Evolutionary conservation across 2,113 vertebrate species (phyloP).

Genomic region (Prunella fulvescens): DNA sequence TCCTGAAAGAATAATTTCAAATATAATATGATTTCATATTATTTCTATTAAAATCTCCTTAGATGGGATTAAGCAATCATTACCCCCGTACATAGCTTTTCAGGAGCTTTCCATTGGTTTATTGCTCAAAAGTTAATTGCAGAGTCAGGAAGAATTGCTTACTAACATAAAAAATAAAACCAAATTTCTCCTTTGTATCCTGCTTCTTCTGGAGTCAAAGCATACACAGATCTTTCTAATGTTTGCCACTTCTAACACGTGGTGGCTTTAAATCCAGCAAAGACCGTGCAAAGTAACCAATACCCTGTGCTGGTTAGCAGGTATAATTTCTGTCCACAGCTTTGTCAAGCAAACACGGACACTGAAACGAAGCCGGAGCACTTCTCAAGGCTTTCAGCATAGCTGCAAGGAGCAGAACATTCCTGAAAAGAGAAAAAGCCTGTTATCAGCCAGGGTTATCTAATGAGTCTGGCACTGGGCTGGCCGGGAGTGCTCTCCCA

Average conservation of each 20-base stretch:
- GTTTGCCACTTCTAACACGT: neutral
- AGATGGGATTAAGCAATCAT: neutral
- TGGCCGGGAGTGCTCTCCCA: neutral
- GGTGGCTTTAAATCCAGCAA: neutral
- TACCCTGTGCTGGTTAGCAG: neutral
- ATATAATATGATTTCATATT: neutral
- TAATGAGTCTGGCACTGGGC: neutral
- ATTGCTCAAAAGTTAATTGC: slow-evolving; percentile 18
- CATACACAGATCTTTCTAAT: neutral
- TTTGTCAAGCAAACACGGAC: neutral
- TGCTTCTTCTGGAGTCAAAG: neutral
- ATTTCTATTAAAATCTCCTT: neutral
- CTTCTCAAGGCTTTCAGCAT: neutral
- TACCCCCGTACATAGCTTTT: neutral
- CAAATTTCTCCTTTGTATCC: neutral
- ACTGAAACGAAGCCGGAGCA: neutral
- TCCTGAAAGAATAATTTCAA: neutral
- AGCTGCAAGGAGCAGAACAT: neutral
- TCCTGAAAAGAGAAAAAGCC: neutral
- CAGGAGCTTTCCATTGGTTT: neutral
- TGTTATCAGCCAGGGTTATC: neutral
- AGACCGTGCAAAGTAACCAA: neutral
- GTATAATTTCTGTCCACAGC: neutral
- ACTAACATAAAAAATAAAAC: neutral
- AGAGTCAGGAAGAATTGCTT: neutral